These are phyloP conservation scores for Magallana ariakensis DNA, from an alignment of 1,140 invertebrate species.

Conservation along the genomic window DNA sequence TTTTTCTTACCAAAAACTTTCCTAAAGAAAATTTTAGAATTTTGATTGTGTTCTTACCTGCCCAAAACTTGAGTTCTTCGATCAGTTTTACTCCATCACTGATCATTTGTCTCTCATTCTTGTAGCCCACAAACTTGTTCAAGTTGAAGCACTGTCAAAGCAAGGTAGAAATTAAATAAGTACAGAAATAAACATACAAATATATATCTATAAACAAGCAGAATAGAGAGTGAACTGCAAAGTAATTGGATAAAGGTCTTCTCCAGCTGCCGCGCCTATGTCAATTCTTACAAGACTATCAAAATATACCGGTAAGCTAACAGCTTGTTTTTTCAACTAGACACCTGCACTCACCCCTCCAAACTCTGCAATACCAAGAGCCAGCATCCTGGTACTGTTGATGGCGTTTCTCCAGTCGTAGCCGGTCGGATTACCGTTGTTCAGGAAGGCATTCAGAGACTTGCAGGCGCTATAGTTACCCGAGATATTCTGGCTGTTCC, in stretches of 20 bases:
- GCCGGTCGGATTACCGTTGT: not conserved
- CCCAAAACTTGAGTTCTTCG: slow-evolving; percentile 72
- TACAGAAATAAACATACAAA: too few relatives aligned
- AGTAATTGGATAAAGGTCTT: too few relatives aligned
- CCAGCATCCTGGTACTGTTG: slow-evolving; percentile 4
- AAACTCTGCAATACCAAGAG: not conserved
- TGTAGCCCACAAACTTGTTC: slow-evolving; percentile 81
- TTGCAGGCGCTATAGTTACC: slow-evolving; percentile 44
- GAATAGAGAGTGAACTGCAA: too few relatives aligned
- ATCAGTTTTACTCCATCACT: slow-evolving; percentile 73
- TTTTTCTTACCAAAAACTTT: too few relatives aligned
- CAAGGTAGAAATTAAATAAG: not conserved
- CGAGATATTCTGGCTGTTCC: not conserved
- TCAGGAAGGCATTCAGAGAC: slow-evolving; percentile 35
- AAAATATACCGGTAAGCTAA: not conserved
- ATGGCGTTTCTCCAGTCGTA: slow-evolving; percentile 43
- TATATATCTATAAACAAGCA: too few relatives aligned
- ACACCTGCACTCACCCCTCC: not conserved
- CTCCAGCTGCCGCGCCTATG: too few relatives aligned
- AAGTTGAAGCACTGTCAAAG: slow-evolving; percentile 82
- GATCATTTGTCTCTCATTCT: slow-evolving; percentile 79
- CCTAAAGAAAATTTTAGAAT: too few relatives aligned
- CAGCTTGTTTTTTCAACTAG: not conserved
- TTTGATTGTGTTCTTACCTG: slow-evolving; percentile 41
- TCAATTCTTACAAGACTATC: not conserved